phyloP scores from a whole-genome alignment of 1,140 invertebrate genomes.

The Cyrtorhinus lividipennis region DNA sequence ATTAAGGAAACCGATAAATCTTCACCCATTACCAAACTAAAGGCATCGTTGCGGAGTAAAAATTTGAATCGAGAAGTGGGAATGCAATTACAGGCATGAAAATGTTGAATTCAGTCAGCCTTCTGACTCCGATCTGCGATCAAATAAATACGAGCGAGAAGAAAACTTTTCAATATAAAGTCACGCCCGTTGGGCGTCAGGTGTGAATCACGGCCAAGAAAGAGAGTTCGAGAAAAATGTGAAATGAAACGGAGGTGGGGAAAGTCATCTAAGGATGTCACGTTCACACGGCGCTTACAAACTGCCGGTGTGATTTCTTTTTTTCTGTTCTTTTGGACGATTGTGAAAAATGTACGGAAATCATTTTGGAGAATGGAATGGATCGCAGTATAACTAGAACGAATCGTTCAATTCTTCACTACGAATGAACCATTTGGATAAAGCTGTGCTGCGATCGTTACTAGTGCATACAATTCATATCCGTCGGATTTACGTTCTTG shows the following conservation, averaged over 20 bases:
- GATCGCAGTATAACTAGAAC: too few relatives aligned
- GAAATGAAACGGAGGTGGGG: not conserved
- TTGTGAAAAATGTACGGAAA: too few relatives aligned
- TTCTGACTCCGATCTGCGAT: not conserved
- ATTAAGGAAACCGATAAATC: too few relatives aligned
- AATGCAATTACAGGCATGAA: not conserved
- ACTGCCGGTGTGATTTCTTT: not conserved
- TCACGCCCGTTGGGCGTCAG: not conserved
- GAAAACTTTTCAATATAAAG: not conserved
- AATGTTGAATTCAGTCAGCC: not conserved
- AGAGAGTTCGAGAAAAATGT: not conserved
- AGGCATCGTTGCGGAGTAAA: too few relatives aligned
- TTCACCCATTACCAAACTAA: too few relatives aligned
- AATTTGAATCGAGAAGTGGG: too few relatives aligned
- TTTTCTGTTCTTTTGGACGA: not conserved
- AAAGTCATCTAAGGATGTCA: not conserved
- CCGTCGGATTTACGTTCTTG: too few relatives aligned
- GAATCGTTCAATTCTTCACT: too few relatives aligned
- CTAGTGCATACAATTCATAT: too few relatives aligned
- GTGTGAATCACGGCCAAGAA: not conserved
- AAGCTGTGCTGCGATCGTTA: too few relatives aligned
- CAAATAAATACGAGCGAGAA: not conserved
- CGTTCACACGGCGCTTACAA: not conserved
- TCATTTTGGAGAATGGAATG: too few relatives aligned
- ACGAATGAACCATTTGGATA: too few relatives aligned